phyloP scores from a whole-genome alignment of 2,113 vertebrate genomes.

The Paracanthobrama guichenoti region DNA sequence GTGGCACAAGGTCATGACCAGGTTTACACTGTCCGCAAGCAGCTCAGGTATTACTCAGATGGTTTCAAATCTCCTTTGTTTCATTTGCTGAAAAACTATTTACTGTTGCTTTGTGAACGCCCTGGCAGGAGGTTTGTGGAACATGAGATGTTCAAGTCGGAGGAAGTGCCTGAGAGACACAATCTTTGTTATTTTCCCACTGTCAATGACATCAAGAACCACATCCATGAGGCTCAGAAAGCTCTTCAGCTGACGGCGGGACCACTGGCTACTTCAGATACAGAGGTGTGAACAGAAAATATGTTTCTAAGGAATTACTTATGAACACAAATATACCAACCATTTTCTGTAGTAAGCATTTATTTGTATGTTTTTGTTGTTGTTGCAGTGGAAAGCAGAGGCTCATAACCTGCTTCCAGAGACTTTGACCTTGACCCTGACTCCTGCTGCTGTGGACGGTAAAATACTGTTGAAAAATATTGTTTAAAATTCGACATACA shows the following conservation, averaged over 20 bases:
- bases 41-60: slow-evolving; percentile 77
- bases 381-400: slow-evolving; percentile 77
- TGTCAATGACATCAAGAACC: slow-evolving; percentile 88
- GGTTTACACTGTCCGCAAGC: slow-evolving; percentile 85
- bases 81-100: neutral
- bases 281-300: slow-evolving; percentile 63
- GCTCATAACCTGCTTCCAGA: slow-evolving; percentile 78
- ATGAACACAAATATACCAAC: neutral
- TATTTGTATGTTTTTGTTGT: neutral
- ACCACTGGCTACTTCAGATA: slow-evolving; percentile 69
- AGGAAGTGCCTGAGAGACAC: slow-evolving; percentile 84
- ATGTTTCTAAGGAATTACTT: too few species aligned
- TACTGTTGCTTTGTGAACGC: neutral
- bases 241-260: slow-evolving; percentile 58
- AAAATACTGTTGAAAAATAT: slow-evolving; percentile 31
- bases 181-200: slow-evolving; percentile 87
- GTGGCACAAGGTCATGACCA: slow-evolving; percentile 81
- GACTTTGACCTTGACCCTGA: slow-evolving; percentile 81
- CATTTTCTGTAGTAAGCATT: neutral
- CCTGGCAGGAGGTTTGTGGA: slow-evolving; percentile 82
- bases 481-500: neutral
- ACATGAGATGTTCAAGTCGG: slow-evolving; percentile 82
- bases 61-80: neutral
- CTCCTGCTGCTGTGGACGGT: slow-evolving; percentile 75
- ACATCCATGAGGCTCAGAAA: slow-evolving; percentile 86